phyloP scores from a whole-genome alignment of 1,140 invertebrate genomes.

The Campoletis sonorensis region DNA sequence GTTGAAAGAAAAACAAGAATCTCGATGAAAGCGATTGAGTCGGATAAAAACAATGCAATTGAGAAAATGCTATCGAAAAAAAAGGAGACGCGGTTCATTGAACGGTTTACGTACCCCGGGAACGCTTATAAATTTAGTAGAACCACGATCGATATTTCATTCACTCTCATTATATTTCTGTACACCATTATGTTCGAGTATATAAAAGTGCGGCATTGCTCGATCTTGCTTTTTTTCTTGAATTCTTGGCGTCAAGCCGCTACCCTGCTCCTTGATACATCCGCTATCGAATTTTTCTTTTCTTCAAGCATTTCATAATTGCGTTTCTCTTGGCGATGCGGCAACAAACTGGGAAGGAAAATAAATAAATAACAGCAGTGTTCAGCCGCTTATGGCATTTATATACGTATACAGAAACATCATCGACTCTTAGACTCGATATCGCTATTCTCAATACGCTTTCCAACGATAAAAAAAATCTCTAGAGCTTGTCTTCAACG shows the following conservation, averaged over 20 bases:
- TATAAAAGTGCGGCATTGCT: too few relatives aligned
- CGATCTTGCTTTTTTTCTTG: too few relatives aligned
- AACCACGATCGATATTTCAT: conserved; percentile 5
- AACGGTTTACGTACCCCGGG: background rate
- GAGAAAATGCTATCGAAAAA: background rate
- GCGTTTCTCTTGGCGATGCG: background rate
- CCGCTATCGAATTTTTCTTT: background rate
- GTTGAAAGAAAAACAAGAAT: too few relatives aligned
- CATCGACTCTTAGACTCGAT: too few relatives aligned
- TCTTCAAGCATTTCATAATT: background rate
- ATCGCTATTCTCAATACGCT: too few relatives aligned
- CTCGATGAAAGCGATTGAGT: too few relatives aligned
- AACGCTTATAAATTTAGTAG: background rate
- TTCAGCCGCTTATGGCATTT: too few relatives aligned
- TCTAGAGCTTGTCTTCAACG: background rate
- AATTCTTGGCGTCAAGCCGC: too few relatives aligned
- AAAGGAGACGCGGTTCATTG: background rate
- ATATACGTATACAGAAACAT: too few relatives aligned
- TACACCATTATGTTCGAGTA: background rate
- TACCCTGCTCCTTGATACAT: too few relatives aligned
- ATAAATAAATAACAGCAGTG: too few relatives aligned
- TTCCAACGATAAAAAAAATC: background rate
- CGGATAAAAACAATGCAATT: background rate
- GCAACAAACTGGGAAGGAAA: background rate
- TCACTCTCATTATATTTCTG: background rate